Conservation (phyloP, 1,140 invertebrate genomes). For the Lucilia cuprina region DNA sequence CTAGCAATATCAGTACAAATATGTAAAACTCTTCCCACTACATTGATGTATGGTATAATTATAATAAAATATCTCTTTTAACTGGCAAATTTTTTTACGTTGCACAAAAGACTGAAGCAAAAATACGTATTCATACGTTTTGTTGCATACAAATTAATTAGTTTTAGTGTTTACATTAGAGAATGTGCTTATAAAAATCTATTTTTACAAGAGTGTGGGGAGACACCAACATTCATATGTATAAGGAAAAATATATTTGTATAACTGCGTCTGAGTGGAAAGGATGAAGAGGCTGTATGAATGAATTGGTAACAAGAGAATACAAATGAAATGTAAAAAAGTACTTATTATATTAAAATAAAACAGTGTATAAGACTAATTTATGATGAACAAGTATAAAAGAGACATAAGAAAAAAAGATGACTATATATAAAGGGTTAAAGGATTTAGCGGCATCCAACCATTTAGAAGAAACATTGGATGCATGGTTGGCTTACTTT, state of each 20-base stretch:
- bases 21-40: no score
- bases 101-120: neutral
- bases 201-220: neutral
- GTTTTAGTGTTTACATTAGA: neutral
- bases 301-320: neutral
- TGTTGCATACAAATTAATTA: conserved; percentile 2
- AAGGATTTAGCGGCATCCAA: neutral
- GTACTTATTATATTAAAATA: neutral
- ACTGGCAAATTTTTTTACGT: no score
- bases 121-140: neutral
- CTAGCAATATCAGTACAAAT: no score
- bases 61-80: no score
- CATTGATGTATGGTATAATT: no score
- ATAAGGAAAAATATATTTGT: no score
- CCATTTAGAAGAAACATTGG: neutral
- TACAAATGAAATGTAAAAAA: neutral
- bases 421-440: neutral
- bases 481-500: neutral
- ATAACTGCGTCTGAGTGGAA: no score
- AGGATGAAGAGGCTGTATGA: neutral
- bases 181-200: neutral
- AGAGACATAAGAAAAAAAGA: no score
- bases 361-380: neutral
- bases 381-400: neutral
- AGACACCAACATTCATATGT: no score